Evolutionary conservation across 2,797 vertebrate genomes (phyloP), one percentile per base, ranked within the genome.

Genomic region (Morus bassanus): DNA sequence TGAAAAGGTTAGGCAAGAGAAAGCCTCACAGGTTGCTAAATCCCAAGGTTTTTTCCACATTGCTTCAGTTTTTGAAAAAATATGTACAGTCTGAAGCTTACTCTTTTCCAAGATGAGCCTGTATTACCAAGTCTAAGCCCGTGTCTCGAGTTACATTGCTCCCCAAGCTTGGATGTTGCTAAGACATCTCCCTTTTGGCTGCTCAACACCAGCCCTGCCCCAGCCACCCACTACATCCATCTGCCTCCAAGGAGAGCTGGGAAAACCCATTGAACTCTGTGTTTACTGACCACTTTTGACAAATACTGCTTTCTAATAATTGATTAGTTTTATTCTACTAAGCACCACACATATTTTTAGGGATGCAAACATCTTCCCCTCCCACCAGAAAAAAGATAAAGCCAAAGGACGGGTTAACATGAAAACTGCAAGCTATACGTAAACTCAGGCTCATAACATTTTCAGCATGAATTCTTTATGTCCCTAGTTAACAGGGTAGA

Each of bases 381-480:
- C 28, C 45, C 39, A 78, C 37, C 45, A 75, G 39, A 61, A 84
- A 74, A 90, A 77, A 27, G 25, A 45, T 13, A 23, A 63, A 79
- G 43, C 28, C 68, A 79, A 83, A 77, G 48, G 51, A 91, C 0
- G 13, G 77, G 77, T 95, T 96, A 94, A 94, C 5, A 43, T 6
- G 50, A 80, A 89, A 94, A 43, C 63, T 39, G 56, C 1, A 17
- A 93, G 64, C 85, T 87, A 54, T 25, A 70, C 1, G 9, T 43
- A 91, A 91, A 59, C 41, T 61, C 13, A 2, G 46, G 51, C 69
- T 94, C 67, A 19, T 15, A 93, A 77, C 15, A 67, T 73, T 83
- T 94, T 78, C 86, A 88, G 61, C 84, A 96, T 91, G 70, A 96
- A 96, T 95, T 97, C 86, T 95, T 96, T 86, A 94, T 95, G 87